Base-by-base conservation (phyloP, 2,797 vertebrate species). In the Ctenopoma kingsleyae region DNA sequence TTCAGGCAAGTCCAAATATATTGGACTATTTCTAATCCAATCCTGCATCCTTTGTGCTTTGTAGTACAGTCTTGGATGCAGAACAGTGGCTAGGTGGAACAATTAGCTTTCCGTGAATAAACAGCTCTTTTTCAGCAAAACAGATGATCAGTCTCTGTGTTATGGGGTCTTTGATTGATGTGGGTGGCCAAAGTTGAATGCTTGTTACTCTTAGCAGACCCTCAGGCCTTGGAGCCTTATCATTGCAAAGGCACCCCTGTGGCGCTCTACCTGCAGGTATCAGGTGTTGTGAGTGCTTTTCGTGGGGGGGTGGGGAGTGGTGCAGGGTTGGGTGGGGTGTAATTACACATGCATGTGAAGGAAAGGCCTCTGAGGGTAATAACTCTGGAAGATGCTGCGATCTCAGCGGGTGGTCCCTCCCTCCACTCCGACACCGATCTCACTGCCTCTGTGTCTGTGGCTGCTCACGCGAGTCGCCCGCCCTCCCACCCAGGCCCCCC, bases 291-390 rank as follows among this genome's bases (percentile, higher is more conserved):
- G 83, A 76, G 88, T 90, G 85, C 79, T 83, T 85, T 84, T 2
- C 2, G 9, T 2, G 35, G 35, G 2, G 35, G 10, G 38, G 49
- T 62, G 66, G 6, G 38, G 64, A 48, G 54, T 53, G 74, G 80
- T 81, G 80, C 67, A 71, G 82, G 81, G 77, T 78, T 62, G 87
- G 83, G 80, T 68, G 85, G 81, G 82, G 88, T 90, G 91, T 92
- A 93, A 94, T 93, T 92, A 94, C 90, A 90, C 90, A 87, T 93
- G 87, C 90, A 91, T 91, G 86, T 90, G 83, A 90, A 77, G 85
- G 69, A 80, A 81, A 88, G 91, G 80, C 86, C 87, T 86, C 71
- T 65, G 74, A 90, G 89, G 86, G 87, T 92, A 93, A 92, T 94
- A 87, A 93, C 43, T 44, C 43, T 44, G 87, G 90, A 89, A 79